Conservation (phyloP, 2,888 invertebrate species). For the Pachycephus smyrnensis region DNA sequence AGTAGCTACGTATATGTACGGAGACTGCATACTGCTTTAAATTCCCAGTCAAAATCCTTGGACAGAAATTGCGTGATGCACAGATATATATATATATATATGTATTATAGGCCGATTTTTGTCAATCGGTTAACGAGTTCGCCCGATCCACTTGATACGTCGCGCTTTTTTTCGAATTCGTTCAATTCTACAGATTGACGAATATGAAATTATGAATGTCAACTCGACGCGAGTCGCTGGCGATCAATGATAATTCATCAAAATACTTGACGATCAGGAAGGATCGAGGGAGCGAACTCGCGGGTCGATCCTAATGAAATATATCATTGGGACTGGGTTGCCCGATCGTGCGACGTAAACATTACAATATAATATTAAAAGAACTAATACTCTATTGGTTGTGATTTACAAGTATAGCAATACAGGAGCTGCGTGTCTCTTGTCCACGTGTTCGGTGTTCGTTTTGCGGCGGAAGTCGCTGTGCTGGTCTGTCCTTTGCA, state of each 20-base stretch:
- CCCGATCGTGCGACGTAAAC: constrained; percentile 12
- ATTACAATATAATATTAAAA: constrained; percentile 28
- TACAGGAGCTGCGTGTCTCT: constrained; percentile 35
- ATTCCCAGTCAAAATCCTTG: background rate
- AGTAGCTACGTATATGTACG: constrained; percentile 8
- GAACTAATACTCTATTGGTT: constrained; percentile 65
- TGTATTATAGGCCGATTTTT: constrained; percentile 20
- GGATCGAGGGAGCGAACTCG: background rate
- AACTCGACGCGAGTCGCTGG: background rate
- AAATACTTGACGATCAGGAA: background rate
- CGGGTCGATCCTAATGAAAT: background rate
- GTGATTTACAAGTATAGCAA: constrained; percentile 64
- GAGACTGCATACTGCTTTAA: background rate
- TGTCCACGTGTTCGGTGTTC: background rate
- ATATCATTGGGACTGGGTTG: constrained; percentile 34
- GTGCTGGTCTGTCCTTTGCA: background rate
- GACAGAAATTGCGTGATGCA: constrained; percentile 23
- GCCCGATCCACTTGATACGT: constrained; percentile 6
- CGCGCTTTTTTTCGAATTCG: background rate
- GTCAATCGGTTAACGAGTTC: constrained; percentile 18
- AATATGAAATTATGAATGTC: background rate
- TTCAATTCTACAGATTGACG: background rate
- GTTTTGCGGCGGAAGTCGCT: background rate
- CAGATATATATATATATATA: constrained; percentile 25
- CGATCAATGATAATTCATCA: background rate